Evolutionary conservation across 2,113 vertebrate species (phyloP).

Genomic region (Melanerpes formicivorus): DNA sequence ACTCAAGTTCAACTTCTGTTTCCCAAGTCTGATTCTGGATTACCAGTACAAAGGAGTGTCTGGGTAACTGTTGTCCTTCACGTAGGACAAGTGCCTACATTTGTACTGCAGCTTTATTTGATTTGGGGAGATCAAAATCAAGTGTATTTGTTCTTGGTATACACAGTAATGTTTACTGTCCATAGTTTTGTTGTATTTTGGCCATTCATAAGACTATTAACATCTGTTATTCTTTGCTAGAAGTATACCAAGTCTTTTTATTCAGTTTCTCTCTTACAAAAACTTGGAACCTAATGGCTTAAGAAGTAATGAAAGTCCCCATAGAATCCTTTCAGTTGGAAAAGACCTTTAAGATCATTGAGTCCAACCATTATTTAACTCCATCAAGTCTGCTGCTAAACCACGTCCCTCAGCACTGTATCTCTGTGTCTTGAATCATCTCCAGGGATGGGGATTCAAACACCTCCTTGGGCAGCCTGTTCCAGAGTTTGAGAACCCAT

Average conservation of each 20-base stretch:
- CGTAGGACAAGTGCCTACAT: not conserved
- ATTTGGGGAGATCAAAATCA: not conserved
- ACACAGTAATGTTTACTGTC: not conserved
- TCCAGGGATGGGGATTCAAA: too few species aligned
- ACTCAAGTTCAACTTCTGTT: not conserved
- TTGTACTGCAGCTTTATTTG: not conserved
- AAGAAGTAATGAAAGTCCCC: not conserved
- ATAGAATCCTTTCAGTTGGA: too few species aligned
- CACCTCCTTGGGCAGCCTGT: too few species aligned
- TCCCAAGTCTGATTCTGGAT: not conserved
- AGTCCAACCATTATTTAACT: too few species aligned
- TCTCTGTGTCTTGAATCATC: too few species aligned
- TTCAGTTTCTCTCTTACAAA: not conserved
- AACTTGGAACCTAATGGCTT: not conserved
- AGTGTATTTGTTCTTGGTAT: not conserved
- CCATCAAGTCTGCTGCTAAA: too few species aligned
- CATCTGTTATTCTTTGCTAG: not conserved
- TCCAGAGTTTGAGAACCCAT: too few species aligned
- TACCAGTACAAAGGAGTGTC: not conserved
- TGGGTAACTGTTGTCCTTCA: not conserved
- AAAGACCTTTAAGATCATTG: too few species aligned
- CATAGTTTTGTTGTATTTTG: not conserved
- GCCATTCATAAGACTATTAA: not conserved
- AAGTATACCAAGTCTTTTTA: not conserved
- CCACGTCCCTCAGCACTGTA: too few species aligned